Conservation (phyloP, 2,113 vertebrate species). For the Vidua macroura region DNA sequence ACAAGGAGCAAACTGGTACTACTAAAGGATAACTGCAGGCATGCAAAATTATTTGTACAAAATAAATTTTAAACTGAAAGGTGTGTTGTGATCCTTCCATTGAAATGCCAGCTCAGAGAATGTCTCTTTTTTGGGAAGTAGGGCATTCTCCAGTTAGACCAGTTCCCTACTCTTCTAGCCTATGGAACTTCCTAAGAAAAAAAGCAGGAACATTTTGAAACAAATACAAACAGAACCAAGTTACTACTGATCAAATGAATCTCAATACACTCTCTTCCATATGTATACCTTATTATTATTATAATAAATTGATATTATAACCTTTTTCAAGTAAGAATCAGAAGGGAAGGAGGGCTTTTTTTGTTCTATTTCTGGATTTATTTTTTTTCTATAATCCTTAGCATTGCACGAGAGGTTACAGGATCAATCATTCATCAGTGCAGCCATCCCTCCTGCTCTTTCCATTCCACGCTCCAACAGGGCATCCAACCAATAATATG, state of each 20-base stretch:
- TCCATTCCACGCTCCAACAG: background rate
- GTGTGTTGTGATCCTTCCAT: background rate
- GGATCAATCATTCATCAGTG: background rate
- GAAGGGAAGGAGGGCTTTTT: background rate
- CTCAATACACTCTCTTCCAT: background rate
- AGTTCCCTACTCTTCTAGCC: background rate
- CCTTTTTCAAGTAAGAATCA: background rate
- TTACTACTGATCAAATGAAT: background rate
- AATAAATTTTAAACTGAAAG: background rate
- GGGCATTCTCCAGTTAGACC: background rate
- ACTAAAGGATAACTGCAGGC: background rate
- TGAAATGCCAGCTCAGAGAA: background rate
- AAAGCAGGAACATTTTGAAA: background rate
- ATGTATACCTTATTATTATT: background rate
- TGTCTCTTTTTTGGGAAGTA: background rate
- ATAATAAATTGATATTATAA: background rate
- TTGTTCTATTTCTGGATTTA: background rate
- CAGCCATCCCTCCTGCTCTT: background rate
- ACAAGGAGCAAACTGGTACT: background rate
- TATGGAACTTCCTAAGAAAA: background rate
- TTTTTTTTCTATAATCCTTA: background rate
- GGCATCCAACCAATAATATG: background rate
- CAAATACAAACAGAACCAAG: background rate
- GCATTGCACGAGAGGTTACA: fast-evolving
- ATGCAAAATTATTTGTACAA: background rate